Evolutionary conservation across 1,140 invertebrate species (phyloP), one percentile per base, ranked within the genome.

Genomic region (Dinoponera quadriceps): DNA sequence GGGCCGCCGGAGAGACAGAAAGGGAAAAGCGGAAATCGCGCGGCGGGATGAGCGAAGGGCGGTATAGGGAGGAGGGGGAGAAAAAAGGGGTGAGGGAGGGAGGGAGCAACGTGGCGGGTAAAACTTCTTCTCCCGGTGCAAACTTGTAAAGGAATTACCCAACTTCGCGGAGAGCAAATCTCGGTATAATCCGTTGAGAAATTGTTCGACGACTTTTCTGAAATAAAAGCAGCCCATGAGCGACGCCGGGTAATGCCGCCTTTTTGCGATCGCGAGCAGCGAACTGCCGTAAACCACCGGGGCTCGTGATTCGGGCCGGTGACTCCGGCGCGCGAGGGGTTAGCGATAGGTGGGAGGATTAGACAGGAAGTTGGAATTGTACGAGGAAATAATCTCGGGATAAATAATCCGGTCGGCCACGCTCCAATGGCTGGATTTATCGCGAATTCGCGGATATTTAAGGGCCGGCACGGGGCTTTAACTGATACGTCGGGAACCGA

Each of bases 61-160:
- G 7, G 38, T n/a, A 44, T 9, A 5, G 29, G n/a, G 18, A 18
- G 3, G 25, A 2, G 0, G 2, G 4, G 16, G 16, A 25, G 14
- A 44, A 18, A 38, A 22, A 20, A 16, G 4, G 11, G 7, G 33
- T 11, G 22, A n/a, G 22, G 13, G 27, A 20, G 0, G 11, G 49
- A 16, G 33, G 20, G 4, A n/a, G 38, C 7, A 29, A 27, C 16
- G 54, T 5, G 60, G 5, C 18, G 33, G 22, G 18, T n/a, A n/a
- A 80, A 80, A 80, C 75, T 80, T 80, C 75, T 80, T 80, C 75
- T 80, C 69, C 51, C 33, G 44, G 65, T 33, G 38, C 38, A 72
- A 66, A 78, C 72, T 85, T 85, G 62, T 75, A 74, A 88, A 85
- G 80, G 80, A 72, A 88, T 88, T 88, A 88, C 11, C 83, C 20